Evolutionary conservation across 2,888 invertebrate genomes (phyloP), one percentile per base, ranked within the genome.

Genomic region (Dendrolimus pini): DNA sequence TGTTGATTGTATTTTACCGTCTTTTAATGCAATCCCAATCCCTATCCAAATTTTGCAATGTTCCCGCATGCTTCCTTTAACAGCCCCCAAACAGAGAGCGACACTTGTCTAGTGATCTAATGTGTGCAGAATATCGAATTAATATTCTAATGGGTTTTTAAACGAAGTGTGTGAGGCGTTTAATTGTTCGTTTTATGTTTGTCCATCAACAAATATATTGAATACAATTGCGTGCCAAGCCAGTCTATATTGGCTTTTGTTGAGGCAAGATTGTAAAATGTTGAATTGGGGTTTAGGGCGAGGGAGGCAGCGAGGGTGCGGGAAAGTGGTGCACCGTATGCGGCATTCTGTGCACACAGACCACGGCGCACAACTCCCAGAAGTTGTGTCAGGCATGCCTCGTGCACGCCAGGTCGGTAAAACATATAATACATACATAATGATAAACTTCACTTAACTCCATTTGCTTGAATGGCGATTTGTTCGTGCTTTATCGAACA

Each of bases 401-500:
- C 85, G 89, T 89, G 89, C 91, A 91, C 88, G 89, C 90, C 90
- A 91, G 91, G 91, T 91, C 89, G 88, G 91, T 91, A 47, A 9
- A 47, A 47, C 47, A 47, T 47, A 47, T 12, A 47, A 9, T 47
- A 10, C 47, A 47, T 47, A 47, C 47, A 47, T 47, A 91, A 75
- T 72, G 68, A 65, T 68, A 69, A 61, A 63, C 62, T 65, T 70
- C 60, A 58, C 18, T 63, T 60, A 56, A 60, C 62, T 59, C 58
- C 59, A 55, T 64, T 58, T 63, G 30, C 30, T 30, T 30, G 30
- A 18, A 30, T 30, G 30, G 30, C 30, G 30, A 30, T 30, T 30
- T 30, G 30, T 66, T 63, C 65, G 65, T 65, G 64, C 62, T 64
- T 62, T 61, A 64, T 64, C 64, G 66, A 61, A 68, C 30, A 30